These are phyloP conservation scores for Caenorhabditis brenneri DNA, from an alignment of 1,140 invertebrate genomes.

Conservation along the genomic window DNA sequence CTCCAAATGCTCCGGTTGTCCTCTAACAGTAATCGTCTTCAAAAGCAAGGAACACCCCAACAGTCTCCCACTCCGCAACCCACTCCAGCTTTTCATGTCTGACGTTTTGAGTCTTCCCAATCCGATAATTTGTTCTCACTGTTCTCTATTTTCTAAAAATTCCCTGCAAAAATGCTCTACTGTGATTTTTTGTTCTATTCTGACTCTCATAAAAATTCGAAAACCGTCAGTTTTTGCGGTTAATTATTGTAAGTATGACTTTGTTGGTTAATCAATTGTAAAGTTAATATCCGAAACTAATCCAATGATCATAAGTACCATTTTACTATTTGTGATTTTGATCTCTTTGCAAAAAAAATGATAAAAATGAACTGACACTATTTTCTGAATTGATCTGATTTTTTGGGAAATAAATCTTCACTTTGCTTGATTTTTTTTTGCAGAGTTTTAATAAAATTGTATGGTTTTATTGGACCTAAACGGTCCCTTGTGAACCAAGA, in stretches of 20 bases:
- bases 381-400: no score
- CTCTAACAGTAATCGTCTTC: slow-evolving; percentile 47
- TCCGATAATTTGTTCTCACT: not conserved
- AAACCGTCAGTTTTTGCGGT: no score
- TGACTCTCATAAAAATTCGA: no score
- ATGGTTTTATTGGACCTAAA: no score
- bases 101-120: not conserved
- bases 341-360: not conserved
- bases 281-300: no score
- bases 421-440: no score
- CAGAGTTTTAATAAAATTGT: no score
- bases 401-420: no score
- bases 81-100: not conserved
- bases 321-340: not conserved
- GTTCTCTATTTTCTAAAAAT: not conserved
- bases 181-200: not conserved
- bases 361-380: not conserved
- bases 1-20: slow-evolving; percentile 68
- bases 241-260: no score
- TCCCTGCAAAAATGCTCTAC: not conserved
- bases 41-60: not conserved
- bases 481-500: no score
- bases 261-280: no score
- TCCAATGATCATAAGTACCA: no score
- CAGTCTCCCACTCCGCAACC: not conserved